Evolutionary conservation across 2,888 invertebrate species (phyloP), one percentile per base, ranked within the genome.

Genomic region (Cabera pusaria): DNA sequence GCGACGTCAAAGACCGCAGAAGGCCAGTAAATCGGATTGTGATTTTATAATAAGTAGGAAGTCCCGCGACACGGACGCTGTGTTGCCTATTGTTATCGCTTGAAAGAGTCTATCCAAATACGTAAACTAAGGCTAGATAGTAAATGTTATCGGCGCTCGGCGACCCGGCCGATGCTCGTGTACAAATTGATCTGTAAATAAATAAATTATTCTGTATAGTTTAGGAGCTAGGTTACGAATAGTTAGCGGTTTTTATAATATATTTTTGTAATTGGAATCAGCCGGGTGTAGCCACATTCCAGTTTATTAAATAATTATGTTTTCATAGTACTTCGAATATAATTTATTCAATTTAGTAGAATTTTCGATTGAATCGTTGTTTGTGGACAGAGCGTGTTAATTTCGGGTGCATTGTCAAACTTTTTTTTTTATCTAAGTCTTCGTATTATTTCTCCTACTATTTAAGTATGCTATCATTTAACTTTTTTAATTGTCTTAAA

Each of bases 71-170:
- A 62, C 62, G 64, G 43, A 59, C 61, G 71, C 67, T 63, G 71
- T 72, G 20, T 69, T 72, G 79, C 74, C 75, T 76, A 71, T 83
- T 84, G 83, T 86, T 85, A 83, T 85, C 74, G 77, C 75, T 80
- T 83, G 75, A 78, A 83, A 87, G 85, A 86, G 86, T 87, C 84
- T 88, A 87, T 87, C 87, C 87, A 87, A 88, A 88, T 85, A 88
- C 83, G 70, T 87, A 85, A 76, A 38, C 48, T 86, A 87, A 85
- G 83, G 83, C 76, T 82, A 80, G 68, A 63, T 66, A 64, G 57
- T 64, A 56, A 70, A 68, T 74, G 67, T 80, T 78, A 75, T 78
- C 66, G 75, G 72, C 76, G 69, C 57, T 64, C 61, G 62, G 54
- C 49, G 62, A 56, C 77, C 74, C 75, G 81, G 81, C 79, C 63